phyloP scores from a whole-genome alignment of 2,797 vertebrate genomes.

The Lemur catta region DNA sequence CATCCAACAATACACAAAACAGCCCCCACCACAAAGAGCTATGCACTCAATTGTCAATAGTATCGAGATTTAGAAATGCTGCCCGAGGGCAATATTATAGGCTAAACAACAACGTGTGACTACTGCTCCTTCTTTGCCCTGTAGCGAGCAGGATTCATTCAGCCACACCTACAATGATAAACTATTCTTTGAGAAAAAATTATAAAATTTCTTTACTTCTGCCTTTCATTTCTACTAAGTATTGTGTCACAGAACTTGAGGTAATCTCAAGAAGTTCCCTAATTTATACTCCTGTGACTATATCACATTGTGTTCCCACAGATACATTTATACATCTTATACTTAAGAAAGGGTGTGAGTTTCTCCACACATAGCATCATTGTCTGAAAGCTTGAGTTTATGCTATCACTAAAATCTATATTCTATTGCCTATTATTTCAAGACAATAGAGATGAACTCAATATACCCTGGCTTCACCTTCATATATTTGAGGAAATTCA shows the following conservation, averaged over 20 bases:
- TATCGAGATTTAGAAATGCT: neutral
- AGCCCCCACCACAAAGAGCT: neutral
- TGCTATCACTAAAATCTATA: constrained; percentile 15
- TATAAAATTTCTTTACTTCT: neutral
- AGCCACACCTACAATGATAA: neutral
- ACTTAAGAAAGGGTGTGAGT: neutral
- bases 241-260: neutral
- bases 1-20: neutral
- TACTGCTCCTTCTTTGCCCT: neutral
- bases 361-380: neutral
- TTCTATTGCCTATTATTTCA: constrained; percentile 7
- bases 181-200: constrained; percentile 25
- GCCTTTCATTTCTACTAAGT: constrained; percentile 21
- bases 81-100: neutral
- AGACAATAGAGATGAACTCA: neutral
- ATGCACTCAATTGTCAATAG: too few relatives aligned
- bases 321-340: neutral
- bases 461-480: constrained; percentile 33
- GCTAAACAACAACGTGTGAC: neutral
- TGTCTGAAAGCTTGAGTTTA: neutral
- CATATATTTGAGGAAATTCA: constrained; percentile 24
- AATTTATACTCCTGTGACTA: constrained; percentile 30
- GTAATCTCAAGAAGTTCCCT: constrained; percentile 19
- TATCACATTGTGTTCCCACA: neutral
- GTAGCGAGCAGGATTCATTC: neutral